A percentile compares a stretch with the other conserved stretches of the same genome.
Evolutionary conservation across 2,797 vertebrate genomes (phyloP).

Genomic region (Pempheris klunzingeri): DNA sequence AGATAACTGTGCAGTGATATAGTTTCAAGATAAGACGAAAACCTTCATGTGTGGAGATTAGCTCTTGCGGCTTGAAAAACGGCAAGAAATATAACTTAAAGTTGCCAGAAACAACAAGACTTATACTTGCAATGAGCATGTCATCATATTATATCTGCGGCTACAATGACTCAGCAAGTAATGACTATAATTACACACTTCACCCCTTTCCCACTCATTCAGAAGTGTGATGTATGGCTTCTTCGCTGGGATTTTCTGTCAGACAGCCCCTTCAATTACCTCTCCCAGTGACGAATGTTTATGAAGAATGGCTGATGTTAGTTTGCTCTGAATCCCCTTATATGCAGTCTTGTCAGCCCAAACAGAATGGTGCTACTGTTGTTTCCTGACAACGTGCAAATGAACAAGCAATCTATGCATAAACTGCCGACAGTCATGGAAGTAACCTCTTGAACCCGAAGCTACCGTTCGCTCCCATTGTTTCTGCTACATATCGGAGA

Average conservation of each 20-base stretch:
- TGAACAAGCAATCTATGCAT: background rate
- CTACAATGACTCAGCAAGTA: constrained; percentile 49
- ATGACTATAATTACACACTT: constrained; percentile 46
- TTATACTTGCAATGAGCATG: constrained; percentile 2
- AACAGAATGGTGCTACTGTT: background rate
- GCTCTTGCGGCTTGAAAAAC: background rate
- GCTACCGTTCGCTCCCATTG: background rate
- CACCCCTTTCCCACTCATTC: constrained; percentile 5
- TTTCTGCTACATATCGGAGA: too few species aligned
- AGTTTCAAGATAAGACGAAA: background rate
- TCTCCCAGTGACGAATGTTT: constrained; percentile 6
- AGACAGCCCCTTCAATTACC: constrained; percentile 22
- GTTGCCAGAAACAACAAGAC: constrained; percentile 18
- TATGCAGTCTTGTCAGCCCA: background rate
- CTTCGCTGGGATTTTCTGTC: constrained; percentile 15
- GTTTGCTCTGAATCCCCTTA: background rate
- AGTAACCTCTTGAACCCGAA: background rate
- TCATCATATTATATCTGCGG: constrained; percentile 44
- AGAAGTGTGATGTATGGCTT: constrained; percentile 26
- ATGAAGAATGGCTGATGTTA: background rate
- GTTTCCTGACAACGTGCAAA: background rate
- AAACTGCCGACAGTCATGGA: background rate
- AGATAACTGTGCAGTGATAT: constrained; percentile 17
- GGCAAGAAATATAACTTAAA: constrained; percentile 24
- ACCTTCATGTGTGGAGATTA: constrained; percentile 8